These are phyloP conservation scores for Plecturocebus donacophilus DNA, from an alignment of 2,113 vertebrate genomes.

Conservation along the genomic window DNA sequence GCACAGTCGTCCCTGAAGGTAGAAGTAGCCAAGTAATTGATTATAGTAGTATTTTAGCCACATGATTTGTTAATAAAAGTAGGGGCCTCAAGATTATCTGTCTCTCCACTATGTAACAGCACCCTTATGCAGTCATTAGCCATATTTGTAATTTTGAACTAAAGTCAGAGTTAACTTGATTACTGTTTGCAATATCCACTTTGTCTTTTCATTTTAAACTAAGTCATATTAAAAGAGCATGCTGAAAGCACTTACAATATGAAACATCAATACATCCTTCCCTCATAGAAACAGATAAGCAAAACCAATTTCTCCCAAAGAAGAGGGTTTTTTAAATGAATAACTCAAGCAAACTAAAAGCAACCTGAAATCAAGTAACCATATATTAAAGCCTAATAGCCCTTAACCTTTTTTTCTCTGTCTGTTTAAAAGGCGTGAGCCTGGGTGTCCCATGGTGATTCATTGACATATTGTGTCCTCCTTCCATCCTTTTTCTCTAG, in stretches of 20 bases:
- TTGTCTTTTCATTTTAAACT: background rate
- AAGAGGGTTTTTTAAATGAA: background rate
- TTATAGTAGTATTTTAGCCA: background rate
- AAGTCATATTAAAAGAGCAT: background rate
- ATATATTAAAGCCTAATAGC: background rate
- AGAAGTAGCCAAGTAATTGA: background rate
- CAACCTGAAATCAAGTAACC: background rate
- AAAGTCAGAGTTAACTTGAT: background rate
- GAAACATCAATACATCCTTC: background rate
- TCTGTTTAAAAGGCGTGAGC: background rate
- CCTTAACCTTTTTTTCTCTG: background rate
- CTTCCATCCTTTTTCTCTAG: background rate
- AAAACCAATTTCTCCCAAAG: background rate
- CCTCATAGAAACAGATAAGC: background rate
- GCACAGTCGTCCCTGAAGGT: background rate
- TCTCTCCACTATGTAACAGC: background rate
- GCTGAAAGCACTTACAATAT: background rate
- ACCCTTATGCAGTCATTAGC: background rate
- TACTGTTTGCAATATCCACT: background rate
- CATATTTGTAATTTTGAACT: background rate
- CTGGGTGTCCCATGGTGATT: background rate
- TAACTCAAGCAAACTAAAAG: slow-evolving; percentile 19
- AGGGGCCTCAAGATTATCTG: background rate
- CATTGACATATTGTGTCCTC: background rate
- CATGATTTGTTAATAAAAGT: background rate